Evolutionary conservation across 2,888 invertebrate species (phyloP), one percentile per base, ranked within the genome.

Genomic region (Torymus aiolomorphi): DNA sequence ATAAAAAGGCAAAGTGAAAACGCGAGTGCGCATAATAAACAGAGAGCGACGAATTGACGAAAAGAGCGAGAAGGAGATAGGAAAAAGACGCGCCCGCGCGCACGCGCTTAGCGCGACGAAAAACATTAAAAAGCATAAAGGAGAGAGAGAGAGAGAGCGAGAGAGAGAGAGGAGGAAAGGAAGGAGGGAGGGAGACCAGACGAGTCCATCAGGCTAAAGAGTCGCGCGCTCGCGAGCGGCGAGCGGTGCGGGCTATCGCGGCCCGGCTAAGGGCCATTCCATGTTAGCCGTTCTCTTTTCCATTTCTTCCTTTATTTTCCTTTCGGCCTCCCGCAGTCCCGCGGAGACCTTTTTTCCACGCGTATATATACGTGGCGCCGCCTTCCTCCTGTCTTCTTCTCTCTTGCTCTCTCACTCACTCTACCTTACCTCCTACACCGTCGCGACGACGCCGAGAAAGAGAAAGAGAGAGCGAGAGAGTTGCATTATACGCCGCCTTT

Each of bases 141-240:
- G 24, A 24, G 24, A 24, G 24, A 24, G 24, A 2, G 24, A 24
- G 24, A 24, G 24, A 16, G n/a, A 1, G 20, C 0, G 14, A 66
- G 14, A 56, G 31, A 56, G n/a, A 31, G 10, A 52, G n/a, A 51
- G 8, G 16, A 65, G 51, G 49, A 11, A 16, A 16, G 11, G 8
- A 65, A 18, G 5, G 81, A 76, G 80, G 81, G 83, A 82, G 83
- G 83, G 83, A 86, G 85, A 84, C 83, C 85, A 85, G 85, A 85
- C 84, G 87, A 88, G 87, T 88, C 88, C 89, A 89, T 89, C 89
- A 89, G 88, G 83, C 86, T 86, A 87, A 89, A 89, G 88, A 88
- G 88, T 86, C 24, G 67, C 67, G 72, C 24, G 49, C 67, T 63
- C 20, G 12, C 24, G 51, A 88, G 87, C 24, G 24, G 24, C 24